These are phyloP conservation scores for Drosophila chauvacae DNA, from an alignment of 1,140 invertebrate genomes.

Conservation along the genomic window DNA sequence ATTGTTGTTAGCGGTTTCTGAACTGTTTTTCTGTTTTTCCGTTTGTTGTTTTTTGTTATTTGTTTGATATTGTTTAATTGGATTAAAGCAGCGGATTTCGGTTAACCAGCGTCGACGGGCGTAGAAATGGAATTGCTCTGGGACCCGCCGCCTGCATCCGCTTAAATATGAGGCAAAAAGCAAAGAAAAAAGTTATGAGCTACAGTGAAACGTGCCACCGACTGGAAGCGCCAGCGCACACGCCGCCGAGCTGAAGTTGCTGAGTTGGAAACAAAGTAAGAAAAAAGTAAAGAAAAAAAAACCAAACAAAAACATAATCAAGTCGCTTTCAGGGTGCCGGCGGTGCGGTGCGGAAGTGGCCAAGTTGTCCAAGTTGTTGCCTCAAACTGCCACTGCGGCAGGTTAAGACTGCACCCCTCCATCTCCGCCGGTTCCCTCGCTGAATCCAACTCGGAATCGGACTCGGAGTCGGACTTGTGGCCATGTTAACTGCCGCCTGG, in stretches of 20 bases:
- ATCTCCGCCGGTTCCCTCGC: background rate
- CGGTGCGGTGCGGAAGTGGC: constrained; percentile 19
- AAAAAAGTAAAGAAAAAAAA: constrained; percentile 6
- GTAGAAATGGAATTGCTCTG: constrained; percentile 75
- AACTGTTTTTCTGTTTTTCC: background rate
- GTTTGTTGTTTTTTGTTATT: constrained; percentile 11
- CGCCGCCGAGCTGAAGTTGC: constrained; percentile 58
- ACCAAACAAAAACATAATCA: constrained; percentile 75
- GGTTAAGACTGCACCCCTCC: constrained; percentile 9
- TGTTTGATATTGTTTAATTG: constrained; percentile 16
- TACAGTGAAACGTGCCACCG: constrained; percentile 72
- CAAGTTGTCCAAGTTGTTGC: constrained; percentile 21
- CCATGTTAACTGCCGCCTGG: constrained; percentile 37
- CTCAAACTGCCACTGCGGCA: constrained; percentile 37
- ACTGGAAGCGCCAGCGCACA: constrained; percentile 38
- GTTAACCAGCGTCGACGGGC: constrained; percentile 59
- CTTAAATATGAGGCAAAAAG: constrained; percentile 77
- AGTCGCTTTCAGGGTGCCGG: constrained; percentile 45
- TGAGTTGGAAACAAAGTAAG: constrained; percentile 64
- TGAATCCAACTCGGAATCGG: constrained; percentile 6
- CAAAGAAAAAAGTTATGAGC: constrained; percentile 62
- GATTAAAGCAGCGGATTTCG: constrained; percentile 41
- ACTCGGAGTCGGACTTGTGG: constrained; percentile 33
- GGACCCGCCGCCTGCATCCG: constrained; percentile 47
- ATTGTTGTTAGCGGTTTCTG: constrained; percentile 49